phyloP scores from a whole-genome alignment of 2,113 vertebrate genomes.

The Embiotoca jacksoni region DNA sequence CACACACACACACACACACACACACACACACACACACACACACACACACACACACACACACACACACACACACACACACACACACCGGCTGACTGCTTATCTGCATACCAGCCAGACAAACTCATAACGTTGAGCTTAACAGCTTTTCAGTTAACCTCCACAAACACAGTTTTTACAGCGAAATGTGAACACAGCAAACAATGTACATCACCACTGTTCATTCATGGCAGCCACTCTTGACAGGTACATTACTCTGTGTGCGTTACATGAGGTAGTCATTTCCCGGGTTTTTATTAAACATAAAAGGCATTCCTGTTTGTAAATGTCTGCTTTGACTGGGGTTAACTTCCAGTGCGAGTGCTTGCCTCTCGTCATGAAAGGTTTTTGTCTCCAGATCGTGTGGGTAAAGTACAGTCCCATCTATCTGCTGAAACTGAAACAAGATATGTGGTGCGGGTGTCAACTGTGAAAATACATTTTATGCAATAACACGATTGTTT shows the following conservation, averaged over 20 bases:
- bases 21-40: conserved; percentile 14
- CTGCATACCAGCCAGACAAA: conserved; percentile 20
- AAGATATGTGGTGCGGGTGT: not conserved
- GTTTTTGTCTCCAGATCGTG: not conserved
- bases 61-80: conserved; percentile 14
- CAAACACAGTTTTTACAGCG: not conserved
- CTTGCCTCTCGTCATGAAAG: not conserved
- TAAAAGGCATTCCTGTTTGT: not conserved
- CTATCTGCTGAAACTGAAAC: conserved; percentile 44
- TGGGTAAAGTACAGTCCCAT: not conserved
- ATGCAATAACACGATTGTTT: not conserved
- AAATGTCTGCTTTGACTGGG: not conserved
- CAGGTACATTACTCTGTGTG: not conserved
- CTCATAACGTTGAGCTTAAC: conserved; percentile 21
- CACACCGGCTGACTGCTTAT: conserved; percentile 18
- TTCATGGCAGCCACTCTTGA: not conserved
- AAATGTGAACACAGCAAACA: conserved; percentile 4
- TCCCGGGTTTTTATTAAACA: not conserved
- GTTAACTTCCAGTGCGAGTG: not conserved
- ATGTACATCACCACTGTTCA: conserved; percentile 7
- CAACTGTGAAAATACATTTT: not conserved
- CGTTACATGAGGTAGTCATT: not conserved
- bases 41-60: not conserved
- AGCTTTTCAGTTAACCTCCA: conserved; percentile 3
- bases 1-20: not conserved